Conservation (phyloP, 1,140 invertebrate species). For the Lasaia peninsularis region DNA sequence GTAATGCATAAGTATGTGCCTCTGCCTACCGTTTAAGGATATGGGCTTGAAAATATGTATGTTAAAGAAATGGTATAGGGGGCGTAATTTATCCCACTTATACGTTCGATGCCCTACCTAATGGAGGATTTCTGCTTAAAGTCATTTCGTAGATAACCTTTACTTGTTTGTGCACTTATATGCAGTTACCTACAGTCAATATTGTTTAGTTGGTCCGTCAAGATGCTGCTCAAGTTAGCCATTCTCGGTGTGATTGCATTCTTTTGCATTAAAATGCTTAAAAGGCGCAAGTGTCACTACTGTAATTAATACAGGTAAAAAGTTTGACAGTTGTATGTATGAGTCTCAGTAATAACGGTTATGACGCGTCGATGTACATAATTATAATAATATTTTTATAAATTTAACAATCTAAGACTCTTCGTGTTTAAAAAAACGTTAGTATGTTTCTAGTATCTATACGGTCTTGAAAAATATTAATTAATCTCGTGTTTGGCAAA, state of each 20-base stretch:
- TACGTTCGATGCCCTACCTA: not conserved
- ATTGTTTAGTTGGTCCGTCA: constrained; percentile 28
- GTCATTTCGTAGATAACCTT: constrained; percentile 44
- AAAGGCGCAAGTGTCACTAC: constrained; percentile 42
- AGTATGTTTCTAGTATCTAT: no score
- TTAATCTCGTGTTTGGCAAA: no score
- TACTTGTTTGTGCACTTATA: constrained; percentile 30
- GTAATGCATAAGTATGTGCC: no score
- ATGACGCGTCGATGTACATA: no score
- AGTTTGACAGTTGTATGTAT: not conserved
- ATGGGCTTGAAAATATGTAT: no score
- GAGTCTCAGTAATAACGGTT: no score
- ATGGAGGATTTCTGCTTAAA: constrained; percentile 15
- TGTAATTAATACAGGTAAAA: constrained; percentile 43
- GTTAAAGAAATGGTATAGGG: no score
- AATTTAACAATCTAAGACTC: no score
- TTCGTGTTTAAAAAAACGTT: no score
- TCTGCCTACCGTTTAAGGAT: no score
- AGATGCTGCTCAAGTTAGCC: constrained; percentile 60
- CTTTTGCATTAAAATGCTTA: constrained; percentile 58
- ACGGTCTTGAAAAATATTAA: no score
- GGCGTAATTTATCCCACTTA: not conserved
- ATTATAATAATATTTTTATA: no score
- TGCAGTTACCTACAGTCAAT: constrained; percentile 35
- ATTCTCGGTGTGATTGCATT: constrained; percentile 56